These are phyloP conservation scores for Azorinus chamasolen DNA, from an alignment of 2,888 invertebrate genomes.

Conservation along the genomic window DNA sequence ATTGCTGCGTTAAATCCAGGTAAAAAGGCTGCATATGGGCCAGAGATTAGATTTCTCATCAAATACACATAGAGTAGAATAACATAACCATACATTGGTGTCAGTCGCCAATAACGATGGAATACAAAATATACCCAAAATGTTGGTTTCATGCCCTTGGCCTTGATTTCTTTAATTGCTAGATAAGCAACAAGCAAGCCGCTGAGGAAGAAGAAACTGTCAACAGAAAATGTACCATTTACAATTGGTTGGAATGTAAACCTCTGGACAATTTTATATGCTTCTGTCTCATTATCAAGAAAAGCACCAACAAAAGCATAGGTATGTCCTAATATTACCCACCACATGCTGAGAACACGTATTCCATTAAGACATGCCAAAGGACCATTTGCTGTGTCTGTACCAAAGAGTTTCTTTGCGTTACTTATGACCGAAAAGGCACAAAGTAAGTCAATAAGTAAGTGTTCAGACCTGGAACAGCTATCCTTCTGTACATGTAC, in stretches of 20 bases:
- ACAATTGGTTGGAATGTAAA: conserved; percentile 77
- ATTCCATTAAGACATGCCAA: conserved; percentile 62
- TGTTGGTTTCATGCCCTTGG: conserved; percentile 24
- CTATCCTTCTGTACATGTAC: conserved; percentile 6
- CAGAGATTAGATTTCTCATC: conserved; percentile 37
- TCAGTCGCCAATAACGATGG: conserved; percentile 63
- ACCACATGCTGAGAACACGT: conserved; percentile 65
- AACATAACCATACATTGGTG: conserved; percentile 68
- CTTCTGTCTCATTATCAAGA: conserved; percentile 59
- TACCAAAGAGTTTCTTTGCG: conserved; percentile 53
- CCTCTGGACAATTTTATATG: conserved; percentile 33
- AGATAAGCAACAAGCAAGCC: conserved; percentile 60
- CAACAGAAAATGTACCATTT: conserved; percentile 82
- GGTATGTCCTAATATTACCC: conserved; percentile 62
- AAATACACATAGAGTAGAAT: conserved; percentile 56
- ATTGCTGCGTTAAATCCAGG: conserved; percentile 1
- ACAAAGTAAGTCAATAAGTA: conserved; percentile 28
- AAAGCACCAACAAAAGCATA: conserved; percentile 42
- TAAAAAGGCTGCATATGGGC: conserved; percentile 27
- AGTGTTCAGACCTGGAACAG: neutral
- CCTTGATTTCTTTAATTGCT: conserved; percentile 51
- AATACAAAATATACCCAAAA: conserved; percentile 56
- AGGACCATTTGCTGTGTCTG: conserved; percentile 54
- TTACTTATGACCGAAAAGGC: conserved; percentile 59
- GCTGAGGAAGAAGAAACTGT: conserved; percentile 82